Evolutionary conservation across 2,888 invertebrate genomes (phyloP), one percentile per base, ranked within the genome.

Genomic region (Nephrocerus scutellatus): DNA sequence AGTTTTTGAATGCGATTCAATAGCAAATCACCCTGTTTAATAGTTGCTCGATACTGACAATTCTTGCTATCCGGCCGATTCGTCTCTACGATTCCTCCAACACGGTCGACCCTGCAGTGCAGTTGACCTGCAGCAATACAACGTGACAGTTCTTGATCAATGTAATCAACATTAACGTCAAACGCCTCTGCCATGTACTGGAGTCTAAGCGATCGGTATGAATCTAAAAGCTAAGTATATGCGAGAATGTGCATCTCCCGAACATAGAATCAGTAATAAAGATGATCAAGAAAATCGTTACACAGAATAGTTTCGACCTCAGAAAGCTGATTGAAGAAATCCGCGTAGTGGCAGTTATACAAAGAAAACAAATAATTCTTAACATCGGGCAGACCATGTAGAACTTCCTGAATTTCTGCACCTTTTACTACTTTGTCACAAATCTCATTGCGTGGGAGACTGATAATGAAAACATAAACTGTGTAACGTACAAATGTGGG

Each of bases 1-100:
- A 97, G 75, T 70, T 96, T 96, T 72, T 97, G 96, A 53, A 96
- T 88, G 59, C 96, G 78, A 69, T 95, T 96, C 47, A 97, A 77
- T 4, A 97, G 75, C 43, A 95, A 75, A 69, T 97, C 96, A 10
- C 96, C 96, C 66, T 96, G 93, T 61, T 95, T 92, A 49, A 95
- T 90, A 55, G 90, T 90, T 3, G 90, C 84, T 72, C 96, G 95
- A 72, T 96, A 97, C 56, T 79, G 77, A 71, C 77, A 80, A 63
- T 88, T 88, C 67, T 88, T 89, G 60, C 79, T 80, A 68, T 89
- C 87, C 2, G 86, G 86, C 43, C 87, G 73, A 63, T 84, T 87
- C 10, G 96, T 96, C 68, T 95, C 93, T 7, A 97, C 93, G 59
- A 95, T 83, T 15, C 85, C 84, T 6, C 82, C 83, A 20, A 95